phyloP scores from a whole-genome alignment of 2,113 vertebrate species.

The Nansenia antarctica region DNA sequence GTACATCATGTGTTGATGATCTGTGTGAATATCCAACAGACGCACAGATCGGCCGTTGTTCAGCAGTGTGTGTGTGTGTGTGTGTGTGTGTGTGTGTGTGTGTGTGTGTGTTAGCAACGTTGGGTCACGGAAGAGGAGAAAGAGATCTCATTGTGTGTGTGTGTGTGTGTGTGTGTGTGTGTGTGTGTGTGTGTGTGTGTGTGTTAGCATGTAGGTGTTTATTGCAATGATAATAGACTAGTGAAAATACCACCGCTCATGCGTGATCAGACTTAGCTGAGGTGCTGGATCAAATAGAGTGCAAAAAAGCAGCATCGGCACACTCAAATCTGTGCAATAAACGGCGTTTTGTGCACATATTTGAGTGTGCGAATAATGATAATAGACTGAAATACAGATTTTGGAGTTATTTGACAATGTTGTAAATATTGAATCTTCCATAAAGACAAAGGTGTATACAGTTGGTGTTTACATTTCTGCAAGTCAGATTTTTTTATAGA shows the following conservation, averaged over 20 bases:
- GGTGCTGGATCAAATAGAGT: too few species aligned
- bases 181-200: background rate
- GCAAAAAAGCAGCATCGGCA: too few species aligned
- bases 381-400: background rate
- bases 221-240: too few species aligned
- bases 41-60: too few species aligned
- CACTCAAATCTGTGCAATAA: too few species aligned
- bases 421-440: slow-evolving; percentile 1
- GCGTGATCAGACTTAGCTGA: background rate
- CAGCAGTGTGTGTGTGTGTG: background rate
- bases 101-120: too few species aligned
- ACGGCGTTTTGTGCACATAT: too few species aligned
- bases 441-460: background rate
- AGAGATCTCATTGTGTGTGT: background rate
- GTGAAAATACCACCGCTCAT: too few species aligned
- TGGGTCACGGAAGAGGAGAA: background rate
- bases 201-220: too few species aligned
- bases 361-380: too few species aligned
- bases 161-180: background rate
- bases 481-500: background rate
- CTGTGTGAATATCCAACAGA: too few species aligned
- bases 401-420: background rate
- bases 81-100: background rate
- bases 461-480: background rate
- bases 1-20: too few species aligned